These are phyloP conservation scores for Pseudochaenichthys georgianus DNA, from an alignment of 2,797 vertebrate genomes.

Conservation along the genomic window DNA sequence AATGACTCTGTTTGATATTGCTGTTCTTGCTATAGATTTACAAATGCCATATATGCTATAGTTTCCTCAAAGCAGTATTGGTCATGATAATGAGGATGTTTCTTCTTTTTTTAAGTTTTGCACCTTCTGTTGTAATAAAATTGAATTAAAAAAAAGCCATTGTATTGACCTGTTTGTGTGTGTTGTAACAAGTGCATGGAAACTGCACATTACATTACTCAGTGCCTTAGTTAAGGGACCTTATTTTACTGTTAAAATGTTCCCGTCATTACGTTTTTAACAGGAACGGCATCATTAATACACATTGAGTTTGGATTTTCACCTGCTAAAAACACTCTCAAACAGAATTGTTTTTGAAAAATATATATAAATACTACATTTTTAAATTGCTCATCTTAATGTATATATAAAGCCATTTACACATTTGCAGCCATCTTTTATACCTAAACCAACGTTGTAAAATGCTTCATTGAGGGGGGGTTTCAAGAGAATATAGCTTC, in stretches of 20 bases:
- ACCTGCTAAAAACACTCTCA: not conserved
- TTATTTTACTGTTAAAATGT: not conserved
- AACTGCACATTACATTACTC: not conserved
- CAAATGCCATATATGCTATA: slow-evolving; percentile 2
- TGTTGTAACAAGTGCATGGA: not conserved
- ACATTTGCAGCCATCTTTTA: not conserved
- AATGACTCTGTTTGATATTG: slow-evolving; percentile 11
- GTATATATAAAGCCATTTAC: not conserved
- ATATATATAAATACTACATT: not conserved
- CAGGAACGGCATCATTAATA: not conserved
- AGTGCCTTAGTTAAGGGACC: not conserved
- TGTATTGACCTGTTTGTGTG: not conserved
- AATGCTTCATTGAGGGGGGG: not conserved
- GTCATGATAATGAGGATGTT: slow-evolving; percentile 6
- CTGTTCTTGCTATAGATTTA: slow-evolving; percentile 17
- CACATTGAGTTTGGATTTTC: not conserved
- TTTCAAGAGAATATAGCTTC: not conserved
- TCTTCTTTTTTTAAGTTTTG: slow-evolving; percentile 29
- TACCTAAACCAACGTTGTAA: not conserved
- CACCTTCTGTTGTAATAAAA: slow-evolving; percentile 56
- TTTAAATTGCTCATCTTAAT: not conserved
- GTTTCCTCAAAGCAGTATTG: slow-evolving; percentile 1
- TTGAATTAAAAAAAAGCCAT: not conserved
- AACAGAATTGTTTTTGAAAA: not conserved
- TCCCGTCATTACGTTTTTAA: not conserved